Conservation (phyloP, 2,113 vertebrate species). For the Ranitomeya imitator region DNA sequence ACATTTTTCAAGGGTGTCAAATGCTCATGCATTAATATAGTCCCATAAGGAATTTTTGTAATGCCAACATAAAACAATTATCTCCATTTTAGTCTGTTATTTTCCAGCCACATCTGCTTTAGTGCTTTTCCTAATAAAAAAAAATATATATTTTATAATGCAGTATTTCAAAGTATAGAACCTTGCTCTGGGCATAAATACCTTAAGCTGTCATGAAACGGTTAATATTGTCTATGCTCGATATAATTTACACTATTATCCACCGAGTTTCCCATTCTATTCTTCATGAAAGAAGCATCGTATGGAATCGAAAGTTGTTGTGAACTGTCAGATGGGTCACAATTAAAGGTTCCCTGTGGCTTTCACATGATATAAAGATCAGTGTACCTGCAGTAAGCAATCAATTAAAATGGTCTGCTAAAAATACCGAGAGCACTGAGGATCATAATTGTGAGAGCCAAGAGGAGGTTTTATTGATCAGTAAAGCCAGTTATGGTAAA, state of each 20-base stretch:
- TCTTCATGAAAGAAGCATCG: conserved; percentile 13
- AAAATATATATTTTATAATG: too few species aligned
- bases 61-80: too few species aligned
- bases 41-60: too few species aligned
- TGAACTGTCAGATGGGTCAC: conserved; percentile 21
- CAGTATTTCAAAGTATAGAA: too few species aligned
- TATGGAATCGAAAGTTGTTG: conserved; percentile 8
- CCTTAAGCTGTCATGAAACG: too few species aligned
- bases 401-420: conserved; percentile 51
- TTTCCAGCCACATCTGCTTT: too few species aligned
- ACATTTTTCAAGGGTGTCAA: too few species aligned
- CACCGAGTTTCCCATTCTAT: neutral
- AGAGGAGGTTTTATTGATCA: conserved; percentile 53
- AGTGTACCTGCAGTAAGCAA: conserved; percentile 30
- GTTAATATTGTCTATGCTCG: neutral
- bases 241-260: neutral
- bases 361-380: conserved; percentile 52
- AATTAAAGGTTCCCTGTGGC: conserved; percentile 50
- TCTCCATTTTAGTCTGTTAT: too few species aligned
- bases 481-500: conserved; percentile 40
- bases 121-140: too few species aligned
- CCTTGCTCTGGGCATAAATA: too few species aligned
- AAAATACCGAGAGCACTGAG: conserved; percentile 40
- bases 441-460: conserved; percentile 53
- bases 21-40: too few species aligned